A percentile compares a stretch with the other conserved stretches of the same genome.
These are phyloP conservation scores for Catharus minimus DNA, from an alignment of 2,113 vertebrate genomes.

Conservation along the genomic window DNA sequence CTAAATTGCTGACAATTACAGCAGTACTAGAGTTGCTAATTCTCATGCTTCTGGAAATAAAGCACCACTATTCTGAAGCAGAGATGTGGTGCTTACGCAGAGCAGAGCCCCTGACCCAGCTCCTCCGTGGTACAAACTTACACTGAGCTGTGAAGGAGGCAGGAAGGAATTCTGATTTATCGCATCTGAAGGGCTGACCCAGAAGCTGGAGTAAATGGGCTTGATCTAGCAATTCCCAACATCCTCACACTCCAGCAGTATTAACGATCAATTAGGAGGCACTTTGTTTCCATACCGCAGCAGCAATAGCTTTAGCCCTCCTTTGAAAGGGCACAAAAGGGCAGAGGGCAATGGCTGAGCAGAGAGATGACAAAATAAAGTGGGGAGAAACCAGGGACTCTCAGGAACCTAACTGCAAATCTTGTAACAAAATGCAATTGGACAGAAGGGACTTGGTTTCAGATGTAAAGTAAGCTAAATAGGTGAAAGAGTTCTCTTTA, in stretches of 20 bases:
- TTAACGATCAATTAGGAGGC: constrained; percentile 59
- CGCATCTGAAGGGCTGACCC: constrained; percentile 31
- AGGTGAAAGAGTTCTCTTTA: constrained; percentile 64
- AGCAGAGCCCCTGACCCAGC: neutral
- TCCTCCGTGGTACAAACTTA: neutral
- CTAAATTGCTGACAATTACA: neutral
- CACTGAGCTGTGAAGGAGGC: neutral
- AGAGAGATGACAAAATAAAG: constrained; percentile 38
- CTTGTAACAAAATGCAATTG: constrained; percentile 39
- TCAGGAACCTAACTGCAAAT: constrained; percentile 33
- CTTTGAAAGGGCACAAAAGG: constrained; percentile 35
- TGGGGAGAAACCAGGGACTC: constrained; percentile 10
- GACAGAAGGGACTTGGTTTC: constrained; percentile 52
- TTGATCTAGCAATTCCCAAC: constrained; percentile 35
- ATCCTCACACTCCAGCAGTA: constrained; percentile 35
- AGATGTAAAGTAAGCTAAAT: constrained; percentile 54
- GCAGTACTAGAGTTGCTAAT: neutral
- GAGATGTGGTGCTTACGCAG: neutral
- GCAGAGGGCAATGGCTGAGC: constrained; percentile 37
- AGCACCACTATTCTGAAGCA: neutral
- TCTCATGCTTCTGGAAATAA: neutral
- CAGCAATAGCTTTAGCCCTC: constrained; percentile 27
- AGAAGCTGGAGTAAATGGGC: constrained; percentile 25
- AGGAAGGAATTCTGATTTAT: constrained; percentile 23
- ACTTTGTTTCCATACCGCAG: constrained; percentile 29